phyloP scores from a whole-genome alignment of 2,113 vertebrate genomes.

The Leiothrix lutea region DNA sequence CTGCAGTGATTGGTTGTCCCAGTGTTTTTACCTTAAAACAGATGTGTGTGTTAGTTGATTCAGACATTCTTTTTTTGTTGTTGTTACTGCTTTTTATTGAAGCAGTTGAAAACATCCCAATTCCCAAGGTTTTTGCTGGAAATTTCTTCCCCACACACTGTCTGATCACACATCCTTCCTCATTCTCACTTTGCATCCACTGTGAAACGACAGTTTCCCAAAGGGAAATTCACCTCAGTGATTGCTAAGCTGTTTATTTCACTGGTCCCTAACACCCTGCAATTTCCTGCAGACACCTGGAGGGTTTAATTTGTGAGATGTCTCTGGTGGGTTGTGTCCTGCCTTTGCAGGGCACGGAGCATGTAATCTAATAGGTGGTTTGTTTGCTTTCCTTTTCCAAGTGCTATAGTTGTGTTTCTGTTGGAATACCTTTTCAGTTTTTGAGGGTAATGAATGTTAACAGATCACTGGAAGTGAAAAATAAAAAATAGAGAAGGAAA shows the following conservation, averaged over 20 bases:
- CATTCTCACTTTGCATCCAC: constrained; percentile 8
- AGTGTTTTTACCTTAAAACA: background rate
- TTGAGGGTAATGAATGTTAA: constrained; percentile 27
- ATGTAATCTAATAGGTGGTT: background rate
- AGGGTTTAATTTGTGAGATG: background rate
- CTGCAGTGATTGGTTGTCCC: background rate
- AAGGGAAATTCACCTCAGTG: background rate
- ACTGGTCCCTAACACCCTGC: background rate
- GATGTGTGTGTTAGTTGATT: background rate
- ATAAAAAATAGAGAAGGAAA: constrained; percentile 29
- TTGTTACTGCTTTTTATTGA: background rate
- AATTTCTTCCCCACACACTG: background rate
- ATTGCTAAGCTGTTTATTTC: background rate
- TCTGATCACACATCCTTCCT: background rate
- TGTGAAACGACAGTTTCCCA: background rate
- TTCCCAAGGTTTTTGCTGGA: constrained; percentile 4
- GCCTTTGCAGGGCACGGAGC: background rate
- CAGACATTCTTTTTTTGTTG: background rate
- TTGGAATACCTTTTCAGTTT: background rate
- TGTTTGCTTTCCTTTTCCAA: constrained; percentile 6
- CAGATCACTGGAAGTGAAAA: constrained; percentile 37
- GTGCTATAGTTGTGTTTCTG: background rate
- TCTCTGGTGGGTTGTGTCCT: background rate
- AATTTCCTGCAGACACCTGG: background rate
- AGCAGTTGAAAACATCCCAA: background rate